Conservation (phyloP, 2,113 vertebrate species). For the Cyprinus carpio region DNA sequence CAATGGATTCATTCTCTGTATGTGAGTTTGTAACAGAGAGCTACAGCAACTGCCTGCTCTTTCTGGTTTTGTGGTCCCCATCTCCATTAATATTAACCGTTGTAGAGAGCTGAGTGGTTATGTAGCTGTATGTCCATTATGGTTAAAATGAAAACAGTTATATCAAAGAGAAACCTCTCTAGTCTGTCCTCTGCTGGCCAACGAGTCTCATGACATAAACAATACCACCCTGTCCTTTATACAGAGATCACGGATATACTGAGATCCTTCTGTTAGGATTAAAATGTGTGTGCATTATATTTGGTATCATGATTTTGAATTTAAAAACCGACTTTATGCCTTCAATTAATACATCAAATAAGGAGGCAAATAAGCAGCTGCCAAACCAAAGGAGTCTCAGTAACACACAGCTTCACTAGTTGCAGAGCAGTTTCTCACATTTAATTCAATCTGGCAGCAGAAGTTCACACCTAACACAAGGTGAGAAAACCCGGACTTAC, state of each 20-base stretch:
- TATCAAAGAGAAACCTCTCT: slow-evolving; percentile 10
- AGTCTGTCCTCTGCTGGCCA: slow-evolving; percentile 46
- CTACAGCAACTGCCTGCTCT: slow-evolving; percentile 3
- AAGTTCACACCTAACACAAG: neutral
- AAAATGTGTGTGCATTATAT: neutral
- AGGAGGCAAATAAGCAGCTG: neutral
- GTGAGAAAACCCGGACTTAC: neutral
- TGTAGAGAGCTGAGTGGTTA: neutral
- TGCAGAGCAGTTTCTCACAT: neutral
- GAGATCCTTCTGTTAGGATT: neutral
- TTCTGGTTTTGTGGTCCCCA: neutral
- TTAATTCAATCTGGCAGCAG: slow-evolving; percentile 14
- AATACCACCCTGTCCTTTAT: slow-evolving; percentile 17
- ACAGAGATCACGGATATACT: neutral
- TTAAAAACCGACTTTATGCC: neutral
- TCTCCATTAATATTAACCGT: neutral
- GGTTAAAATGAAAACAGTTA: neutral
- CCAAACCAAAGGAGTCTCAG: neutral
- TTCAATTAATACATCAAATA: neutral
- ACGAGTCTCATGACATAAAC: slow-evolving; percentile 43
- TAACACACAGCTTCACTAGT: neutral
- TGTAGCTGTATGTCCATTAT: slow-evolving; percentile 11
- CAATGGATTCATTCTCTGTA: neutral
- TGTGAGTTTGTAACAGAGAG: neutral
- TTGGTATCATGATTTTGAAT: neutral